These are phyloP conservation scores for Ichneumoninae sp. DNA, from an alignment of 2,888 invertebrate species.

Conservation along the genomic window DNA sequence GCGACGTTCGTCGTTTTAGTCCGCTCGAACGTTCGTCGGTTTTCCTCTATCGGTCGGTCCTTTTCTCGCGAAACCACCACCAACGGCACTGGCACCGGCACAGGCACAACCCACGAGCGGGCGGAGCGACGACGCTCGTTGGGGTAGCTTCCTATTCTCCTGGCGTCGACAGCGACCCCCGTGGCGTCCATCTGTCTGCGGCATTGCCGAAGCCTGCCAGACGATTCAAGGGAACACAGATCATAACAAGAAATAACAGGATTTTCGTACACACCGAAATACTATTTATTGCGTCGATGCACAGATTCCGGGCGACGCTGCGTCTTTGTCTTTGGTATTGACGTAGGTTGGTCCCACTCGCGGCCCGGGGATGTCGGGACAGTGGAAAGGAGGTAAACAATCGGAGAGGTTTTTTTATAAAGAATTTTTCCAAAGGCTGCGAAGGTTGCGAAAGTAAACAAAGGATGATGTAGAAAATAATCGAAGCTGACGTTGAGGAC, in stretches of 20 bases:
- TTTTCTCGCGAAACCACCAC: constrained; percentile 6
- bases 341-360: background rate
- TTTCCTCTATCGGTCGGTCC: constrained; percentile 18
- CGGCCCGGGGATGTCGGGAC: background rate
- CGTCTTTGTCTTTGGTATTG: background rate
- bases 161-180: constrained; percentile 40
- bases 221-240: background rate
- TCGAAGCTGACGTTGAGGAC: background rate
- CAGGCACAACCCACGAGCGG: background rate
- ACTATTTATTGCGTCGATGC: background rate
- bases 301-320: background rate
- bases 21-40: constrained; percentile 38
- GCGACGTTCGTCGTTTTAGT: constrained; percentile 44
- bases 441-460: background rate
- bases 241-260: background rate
- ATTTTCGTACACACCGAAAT: background rate
- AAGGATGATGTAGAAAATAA: background rate
- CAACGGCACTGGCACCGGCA: background rate
- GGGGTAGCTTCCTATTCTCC: constrained; percentile 17
- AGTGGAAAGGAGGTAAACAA: background rate
- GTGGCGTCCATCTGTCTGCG: constrained; percentile 25
- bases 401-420: background rate
- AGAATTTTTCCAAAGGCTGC: background rate
- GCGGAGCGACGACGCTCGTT: background rate
- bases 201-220: background rate